Base-by-base conservation (phyloP, 1,140 invertebrate species). In the Sipha flava region DNA sequence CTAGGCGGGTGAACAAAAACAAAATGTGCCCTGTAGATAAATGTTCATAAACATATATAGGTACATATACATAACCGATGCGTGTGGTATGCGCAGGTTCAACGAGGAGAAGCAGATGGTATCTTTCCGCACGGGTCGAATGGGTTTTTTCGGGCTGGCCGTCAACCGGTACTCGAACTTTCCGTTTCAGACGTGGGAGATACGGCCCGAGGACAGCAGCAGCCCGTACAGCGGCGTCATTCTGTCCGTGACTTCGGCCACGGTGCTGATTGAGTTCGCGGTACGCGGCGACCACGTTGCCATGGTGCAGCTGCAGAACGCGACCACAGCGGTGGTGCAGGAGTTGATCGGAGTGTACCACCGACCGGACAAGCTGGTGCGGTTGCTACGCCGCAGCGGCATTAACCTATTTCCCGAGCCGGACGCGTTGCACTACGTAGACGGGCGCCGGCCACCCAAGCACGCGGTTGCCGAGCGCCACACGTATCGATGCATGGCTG, bases 401-500 rank as follows among this genome's bases (percentile, higher is more conserved):
- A 90, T 95, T 47, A 94, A 96, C 84, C 87, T 97, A n/a, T 97
- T 97, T 85, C 95, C 95, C 0, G 90, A 91, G 80, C 89, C 90
- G 80, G 95, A 97, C 85, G 93, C 92, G 0, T 90, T 91, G 82
- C 92, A 91, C 83, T 94, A 95, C 85, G 88, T 95, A 10, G 93
- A 94, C 84, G 91, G 90, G 3, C 85, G 88, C 1, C 43, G 59
- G 9, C 88, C 91, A 49, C 88, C 91, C 57, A 95, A 95, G 83
- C 90, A 94, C 82, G 90, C 89, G 82, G 88, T 91, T 1, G 88
- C 91, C 81, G 94, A 95, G 85, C 89, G 91, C 77, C 92, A 95
- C 85, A 86, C 92, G 18, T 95, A 96, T 83, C 89, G 90, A 57
- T 94, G 94, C 82, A 94, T 97, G 89, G 93, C 93, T 0, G 87